Evolutionary conservation across 2,888 invertebrate genomes (phyloP), one percentile per base, ranked within the genome.

Genomic region (Acleris cristana): DNA sequence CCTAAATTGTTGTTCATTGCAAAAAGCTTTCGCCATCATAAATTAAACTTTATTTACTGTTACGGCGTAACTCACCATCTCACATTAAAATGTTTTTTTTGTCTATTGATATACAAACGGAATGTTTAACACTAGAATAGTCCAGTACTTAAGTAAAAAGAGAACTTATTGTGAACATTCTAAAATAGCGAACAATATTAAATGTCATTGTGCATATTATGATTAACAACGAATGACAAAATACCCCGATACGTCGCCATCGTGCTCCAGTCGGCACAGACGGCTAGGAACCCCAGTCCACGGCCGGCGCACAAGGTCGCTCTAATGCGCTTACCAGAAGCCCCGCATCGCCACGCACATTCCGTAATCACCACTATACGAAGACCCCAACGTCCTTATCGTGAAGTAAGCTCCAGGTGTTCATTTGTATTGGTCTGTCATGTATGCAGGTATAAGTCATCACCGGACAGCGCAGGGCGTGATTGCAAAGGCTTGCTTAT

Each of bases 1-100:
- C 87, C 85, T 82, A 79, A 80, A 86, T 85, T 83, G 79, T 79
- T 79, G 82, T 84, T 82, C 77, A 85, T 82, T 78, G 79, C 80
- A 78, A 79, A 68, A 68, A 64, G 66, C 66, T 70, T 69, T 68
- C 60, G 69, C 65, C 62, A 57, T 62, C 65, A 65, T 64, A 54
- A 69, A 71, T 70, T 71, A 69, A 72, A 72, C 73, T 69, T 68
- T 70, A 53, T 68, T 64, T 63, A 54, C 51, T 70, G 65, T 71
- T 70, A 69, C 34, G 3, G 26, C 26, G 26, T 7, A 26, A 8
- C 26, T 7, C 26, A 26, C 26, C 7, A 7, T 26, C 7, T 7
- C 8, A 26, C 8, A 26, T 26, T 7, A 26, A 26, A 7, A 26
- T 26, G 26, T 26, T 1, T 8, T 26, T 26, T 26, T 26, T 26